phyloP scores from a whole-genome alignment of 2,797 vertebrate species.

The Odontamblyopus rebecca region DNA sequence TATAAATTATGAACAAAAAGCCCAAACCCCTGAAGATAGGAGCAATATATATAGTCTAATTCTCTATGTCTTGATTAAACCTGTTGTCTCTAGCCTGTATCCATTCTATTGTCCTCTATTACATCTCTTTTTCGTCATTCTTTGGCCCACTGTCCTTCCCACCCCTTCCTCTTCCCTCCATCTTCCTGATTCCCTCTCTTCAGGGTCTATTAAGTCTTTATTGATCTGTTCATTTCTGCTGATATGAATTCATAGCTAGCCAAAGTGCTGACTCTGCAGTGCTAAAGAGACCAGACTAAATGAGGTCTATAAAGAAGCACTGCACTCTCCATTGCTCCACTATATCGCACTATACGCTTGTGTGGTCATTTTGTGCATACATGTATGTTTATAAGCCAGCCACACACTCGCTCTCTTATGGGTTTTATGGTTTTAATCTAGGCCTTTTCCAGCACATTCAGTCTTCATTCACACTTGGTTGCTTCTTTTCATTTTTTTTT shows the following conservation, averaged over 20 bases:
- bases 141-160: slow-evolving; percentile 37
- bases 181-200: slow-evolving; percentile 68
- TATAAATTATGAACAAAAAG: no score
- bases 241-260: slow-evolving; percentile 81
- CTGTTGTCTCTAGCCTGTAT: slow-evolving; percentile 13
- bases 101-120: slow-evolving; percentile 22
- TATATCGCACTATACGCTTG: slow-evolving; percentile 7
- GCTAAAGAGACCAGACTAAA: slow-evolving; percentile 77
- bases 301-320: slow-evolving; percentile 75
- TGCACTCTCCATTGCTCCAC: slow-evolving; percentile 33
- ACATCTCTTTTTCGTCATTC: slow-evolving; percentile 25
- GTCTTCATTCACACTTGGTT: slow-evolving; percentile 43
- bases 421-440: slow-evolving; percentile 58
- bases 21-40: no score
- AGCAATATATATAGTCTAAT: no score
- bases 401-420: slow-evolving; percentile 15
- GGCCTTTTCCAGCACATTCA: slow-evolving; percentile 49
- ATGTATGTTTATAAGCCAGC: slow-evolving; percentile 31
- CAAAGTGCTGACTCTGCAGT: slow-evolving; percentile 79
- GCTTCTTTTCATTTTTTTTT: slow-evolving; percentile 21
- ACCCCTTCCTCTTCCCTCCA: slow-evolving; percentile 44
- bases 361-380: slow-evolving; percentile 27
- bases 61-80: not conserved
- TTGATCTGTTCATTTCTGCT: slow-evolving; percentile 82
- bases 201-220: slow-evolving; percentile 82